phyloP scores from a whole-genome alignment of 2,888 invertebrate species.

The Cosmia pyralina region DNA sequence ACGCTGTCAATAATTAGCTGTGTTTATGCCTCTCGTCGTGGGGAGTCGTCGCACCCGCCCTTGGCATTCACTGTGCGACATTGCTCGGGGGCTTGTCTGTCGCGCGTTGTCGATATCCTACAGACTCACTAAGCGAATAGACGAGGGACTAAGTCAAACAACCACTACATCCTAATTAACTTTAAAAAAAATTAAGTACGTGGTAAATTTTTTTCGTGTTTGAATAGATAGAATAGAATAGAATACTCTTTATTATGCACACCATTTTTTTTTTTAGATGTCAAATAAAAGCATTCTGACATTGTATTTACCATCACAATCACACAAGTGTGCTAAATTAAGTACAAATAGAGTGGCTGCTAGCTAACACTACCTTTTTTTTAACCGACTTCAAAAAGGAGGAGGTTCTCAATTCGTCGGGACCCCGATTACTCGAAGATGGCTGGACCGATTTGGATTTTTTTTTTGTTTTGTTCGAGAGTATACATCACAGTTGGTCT shows the following conservation, averaged over 20 bases:
- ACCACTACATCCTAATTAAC: not conserved
- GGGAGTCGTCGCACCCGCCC: constrained; percentile 63
- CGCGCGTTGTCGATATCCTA: constrained; percentile 28
- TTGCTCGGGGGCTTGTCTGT: constrained; percentile 67
- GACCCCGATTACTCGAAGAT: too few relatives aligned
- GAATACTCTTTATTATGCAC: too few relatives aligned
- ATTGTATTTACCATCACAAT: not conserved
- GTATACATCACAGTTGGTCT: too few relatives aligned
- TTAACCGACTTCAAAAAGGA: too few relatives aligned
- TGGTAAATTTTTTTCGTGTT: not conserved
- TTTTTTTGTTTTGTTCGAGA: too few relatives aligned
- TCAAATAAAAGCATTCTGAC: not conserved
- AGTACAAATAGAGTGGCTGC: not conserved
- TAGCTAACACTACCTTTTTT: too few relatives aligned
- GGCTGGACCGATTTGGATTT: too few relatives aligned
- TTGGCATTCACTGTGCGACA: constrained; percentile 70
- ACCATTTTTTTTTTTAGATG: too few relatives aligned
- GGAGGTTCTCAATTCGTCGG: too few relatives aligned
- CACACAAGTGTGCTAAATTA: constrained; percentile 16
- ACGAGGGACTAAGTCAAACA: not conserved
- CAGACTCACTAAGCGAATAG: constrained; percentile 42
- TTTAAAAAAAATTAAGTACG: not conserved
- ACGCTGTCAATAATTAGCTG: constrained; percentile 54
- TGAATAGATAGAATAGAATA: too few relatives aligned
- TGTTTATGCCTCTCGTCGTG: constrained; percentile 54